Base-by-base conservation (phyloP, 1,140 invertebrate species). In the Drosophila tristis region DNA sequence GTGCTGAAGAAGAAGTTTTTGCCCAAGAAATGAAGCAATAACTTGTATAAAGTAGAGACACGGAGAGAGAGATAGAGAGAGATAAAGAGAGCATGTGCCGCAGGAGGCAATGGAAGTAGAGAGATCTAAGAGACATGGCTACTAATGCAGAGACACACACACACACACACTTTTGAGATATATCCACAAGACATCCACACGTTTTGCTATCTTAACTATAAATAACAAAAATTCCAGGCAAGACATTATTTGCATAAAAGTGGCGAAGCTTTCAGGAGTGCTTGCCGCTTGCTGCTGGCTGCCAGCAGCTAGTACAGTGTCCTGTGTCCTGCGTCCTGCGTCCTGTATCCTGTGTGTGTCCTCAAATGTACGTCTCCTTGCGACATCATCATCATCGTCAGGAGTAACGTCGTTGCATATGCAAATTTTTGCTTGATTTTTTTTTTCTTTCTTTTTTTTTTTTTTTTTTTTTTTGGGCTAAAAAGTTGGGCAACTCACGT, bases 241-340 rank as follows among this genome's bases (percentile, higher is more conserved):
- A 90, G 77, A 90, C 86, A 90, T 90, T 90, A 87, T 87, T 89
- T 89, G 85, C 84, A 89, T 89, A 89, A 89, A 89, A 89, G 85
- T 89, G 84, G 79, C 79, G 71, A 87, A 87, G 82, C 65, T 66
- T 66, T 58, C 53, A 60, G 59, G 29, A 23, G 8, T 63, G 60
- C 51, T 35, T 59, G 48, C 3, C 9, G 31, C 31, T 11, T 59
- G 48, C 3, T 35, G 31, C 31, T 11, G 31, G 54, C 54, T 64
- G 64, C 64, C 78, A 78, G 59, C 73, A 16, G 16, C 16, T 16
- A 16, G 16, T 16, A 16, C 16, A 16, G 16, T 16, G 80, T 62
- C 72, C 56, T 48, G 77, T 68, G 72, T 81, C 64, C 78, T 74
- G 78, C n/a, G n/a, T n/a, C n/a, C n/a, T n/a, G n/a, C 73, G 85